Evolutionary conservation across 2,797 vertebrate genomes (phyloP), one percentile per base, ranked within the genome.

Genomic region (Glossophaga mutica): DNA sequence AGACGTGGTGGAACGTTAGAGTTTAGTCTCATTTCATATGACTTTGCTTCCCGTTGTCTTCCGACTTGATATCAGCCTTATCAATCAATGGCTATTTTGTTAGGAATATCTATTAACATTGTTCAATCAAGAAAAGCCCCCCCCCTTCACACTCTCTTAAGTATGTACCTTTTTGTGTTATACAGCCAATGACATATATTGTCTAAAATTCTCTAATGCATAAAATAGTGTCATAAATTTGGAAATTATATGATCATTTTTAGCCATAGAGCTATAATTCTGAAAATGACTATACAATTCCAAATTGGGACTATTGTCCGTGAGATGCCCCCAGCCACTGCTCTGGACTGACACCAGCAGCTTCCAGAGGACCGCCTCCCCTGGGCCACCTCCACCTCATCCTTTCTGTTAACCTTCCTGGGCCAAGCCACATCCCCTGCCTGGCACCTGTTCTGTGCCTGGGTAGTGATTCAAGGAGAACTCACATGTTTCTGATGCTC

Each of bases 361-460:
- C 7, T 48, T 42, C 82, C 32, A 2, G 9, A 9, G 8, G 1
- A 22, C 22, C 7, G 34, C 22, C 3, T 87, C 26, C 34, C 18
- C 2, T 3, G 21, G 18, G 0, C 6, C 8, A 21, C 6, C 1
- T 3, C 6, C 0, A 26, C 9, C 1, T 37, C 19, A 7, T 6
- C 21, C 44, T 79, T 19, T 22, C n/a, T 82, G 2, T 37, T 9
- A 22, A 18, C 1, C 2, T 73, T 34, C 39, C 57, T 46, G 1
- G 8, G 37, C 4, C 5, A 10, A 34, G 8, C 46, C 44, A 42
- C 3, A 0, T 19, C 24, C 21, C 39, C 50, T 37, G 6, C 5
- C 15, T 46, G 55, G 1, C 1, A 67, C 22, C 34, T 76, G 21
- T 26, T 50, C 39, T 26, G 3, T 16, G 29, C 4, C 5, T n/a